Conservation (phyloP, 2,797 vertebrate species). For the Crossoptilon crossoptilon region DNA sequence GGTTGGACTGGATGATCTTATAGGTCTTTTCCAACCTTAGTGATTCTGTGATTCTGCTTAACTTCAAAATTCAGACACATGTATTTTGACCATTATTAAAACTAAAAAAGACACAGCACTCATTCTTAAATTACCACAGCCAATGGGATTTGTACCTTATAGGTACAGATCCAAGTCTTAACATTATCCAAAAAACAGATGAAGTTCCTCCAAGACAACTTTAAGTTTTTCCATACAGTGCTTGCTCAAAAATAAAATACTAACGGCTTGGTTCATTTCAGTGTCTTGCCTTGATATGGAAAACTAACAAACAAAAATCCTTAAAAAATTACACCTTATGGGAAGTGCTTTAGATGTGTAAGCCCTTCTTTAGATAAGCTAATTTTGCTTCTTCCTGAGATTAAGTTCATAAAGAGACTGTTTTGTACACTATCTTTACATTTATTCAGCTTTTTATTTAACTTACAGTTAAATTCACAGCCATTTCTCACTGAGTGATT, state of each 20-base stretch:
- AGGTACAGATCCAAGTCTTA: background rate
- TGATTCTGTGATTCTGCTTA: no score
- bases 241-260: background rate
- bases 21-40: no score
- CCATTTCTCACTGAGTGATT: background rate
- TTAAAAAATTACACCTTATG: background rate
- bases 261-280: background rate
- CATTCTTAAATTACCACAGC: background rate
- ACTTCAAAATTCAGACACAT: background rate
- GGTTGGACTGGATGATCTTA: no score
- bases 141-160: background rate
- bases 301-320: background rate
- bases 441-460: background rate
- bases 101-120: background rate
- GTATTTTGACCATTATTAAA: background rate
- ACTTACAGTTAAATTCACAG: background rate
- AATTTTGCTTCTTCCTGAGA: no score
- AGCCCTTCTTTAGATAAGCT: background rate
- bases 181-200: background rate
- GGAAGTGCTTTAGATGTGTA: background rate
- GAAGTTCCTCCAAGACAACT: background rate
- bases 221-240: background rate
- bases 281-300: background rate
- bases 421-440: rapidly evolving
- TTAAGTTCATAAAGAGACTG: background rate